Evolutionary conservation across 2,113 vertebrate genomes (phyloP).

Genomic region (Zosterops hypoxanthus): DNA sequence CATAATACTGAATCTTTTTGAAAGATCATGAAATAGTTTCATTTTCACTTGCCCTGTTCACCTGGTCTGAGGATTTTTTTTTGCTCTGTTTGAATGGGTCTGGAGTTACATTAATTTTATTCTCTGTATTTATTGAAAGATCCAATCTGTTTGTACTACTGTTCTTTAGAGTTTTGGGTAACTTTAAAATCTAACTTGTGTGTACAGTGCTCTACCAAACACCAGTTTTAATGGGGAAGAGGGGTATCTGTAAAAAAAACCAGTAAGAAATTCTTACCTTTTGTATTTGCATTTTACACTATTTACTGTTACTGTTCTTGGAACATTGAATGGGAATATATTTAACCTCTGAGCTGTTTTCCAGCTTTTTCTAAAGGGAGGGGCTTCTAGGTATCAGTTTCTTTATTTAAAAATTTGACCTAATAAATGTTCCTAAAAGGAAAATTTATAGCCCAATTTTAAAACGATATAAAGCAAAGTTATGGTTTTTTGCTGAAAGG

Average conservation of each 20-base stretch:
- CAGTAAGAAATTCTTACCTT: neutral
- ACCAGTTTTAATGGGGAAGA: neutral
- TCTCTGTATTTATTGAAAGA: neutral
- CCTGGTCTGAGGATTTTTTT: neutral
- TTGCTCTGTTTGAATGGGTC: neutral
- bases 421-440: neutral
- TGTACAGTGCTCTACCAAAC: neutral
- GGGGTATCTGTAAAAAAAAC: neutral
- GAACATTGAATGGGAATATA: neutral
- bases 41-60: conserved; percentile 28
- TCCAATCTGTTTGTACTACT: neutral
- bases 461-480: neutral
- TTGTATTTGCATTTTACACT: neutral
- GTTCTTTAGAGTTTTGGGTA: neutral
- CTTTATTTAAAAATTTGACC: neutral
- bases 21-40: neutral
- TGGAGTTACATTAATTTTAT: neutral
- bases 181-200: neutral
- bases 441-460: neutral
- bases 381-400: neutral
- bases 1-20: neutral
- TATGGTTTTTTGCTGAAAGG: neutral
- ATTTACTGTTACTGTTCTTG: neutral
- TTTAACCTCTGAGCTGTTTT: neutral
- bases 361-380: neutral